Evolutionary conservation across 2,888 invertebrate species (phyloP), one percentile per base, ranked within the genome.

Genomic region (Drosophila diplacantha): DNA sequence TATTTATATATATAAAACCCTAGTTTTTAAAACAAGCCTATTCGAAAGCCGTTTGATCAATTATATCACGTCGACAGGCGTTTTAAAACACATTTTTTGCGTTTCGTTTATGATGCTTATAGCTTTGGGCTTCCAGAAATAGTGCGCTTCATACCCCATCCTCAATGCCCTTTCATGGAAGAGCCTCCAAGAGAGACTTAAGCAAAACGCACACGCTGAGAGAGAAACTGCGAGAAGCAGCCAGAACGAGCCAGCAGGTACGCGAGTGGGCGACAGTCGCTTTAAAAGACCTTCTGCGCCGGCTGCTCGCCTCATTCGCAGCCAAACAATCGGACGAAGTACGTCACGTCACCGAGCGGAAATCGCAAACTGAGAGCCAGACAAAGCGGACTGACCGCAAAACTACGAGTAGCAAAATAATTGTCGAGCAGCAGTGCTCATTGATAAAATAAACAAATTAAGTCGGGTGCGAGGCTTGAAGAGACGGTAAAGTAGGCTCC

Each of bases 391-490:
- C 39, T 57, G 34, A 20, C 26, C 53, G 37, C 29, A 31, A 16
- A 18, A 35, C 26, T 58, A 58, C 60, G 44, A 29, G 18, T 41
- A 59, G 29, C 41, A 14, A 59, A 58, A 59, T 22, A 57, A 43
- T 55, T 29, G 53, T 29, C 60, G 29, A n/a, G 24, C 37, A n/a
- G 24, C 37, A 53, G 43, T 38, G 55, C 55, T 62, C 32, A 54
- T 62, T 62, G 65, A 65, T 44, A 62, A 38, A 54, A 38, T 55
- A 65, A 62, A 62, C 55, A 62, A 49, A 61, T 51, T 35, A 24
- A 51, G 64, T 55, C 11, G 11, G 22, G 38, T 31, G 32, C 22
- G 37, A 53, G 31, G 38, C 55, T 29, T 14, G 18, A 34, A 16
- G 18, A 39, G 34, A 31, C 24, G 31, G 18, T 49, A 41, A 39